phyloP scores from a whole-genome alignment of 2,113 vertebrate genomes.

The Cranoglanis bouderius region DNA sequence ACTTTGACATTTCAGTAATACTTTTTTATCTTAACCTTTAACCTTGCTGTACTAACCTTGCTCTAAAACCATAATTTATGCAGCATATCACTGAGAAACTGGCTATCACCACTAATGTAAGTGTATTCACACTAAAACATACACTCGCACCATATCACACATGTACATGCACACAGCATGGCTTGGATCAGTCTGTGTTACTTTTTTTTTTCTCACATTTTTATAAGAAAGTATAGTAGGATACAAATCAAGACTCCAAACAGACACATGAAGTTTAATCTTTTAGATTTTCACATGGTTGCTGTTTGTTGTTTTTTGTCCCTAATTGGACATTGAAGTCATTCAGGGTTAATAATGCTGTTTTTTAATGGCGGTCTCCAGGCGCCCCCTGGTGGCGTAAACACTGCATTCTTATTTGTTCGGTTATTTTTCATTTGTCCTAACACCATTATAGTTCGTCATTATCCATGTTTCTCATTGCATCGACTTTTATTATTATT shows the following conservation, averaged over 20 bases:
- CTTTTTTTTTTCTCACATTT: neutral
- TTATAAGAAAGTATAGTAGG: neutral
- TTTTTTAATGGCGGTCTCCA: slow-evolving; percentile 3
- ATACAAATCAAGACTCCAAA: neutral
- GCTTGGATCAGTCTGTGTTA: neutral
- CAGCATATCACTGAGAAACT: slow-evolving; percentile 77
- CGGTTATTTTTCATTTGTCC: neutral
- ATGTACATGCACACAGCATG: neutral
- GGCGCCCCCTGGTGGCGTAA: slow-evolving; percentile 60
- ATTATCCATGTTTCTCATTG: neutral
- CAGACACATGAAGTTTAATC: neutral
- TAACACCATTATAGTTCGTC: neutral
- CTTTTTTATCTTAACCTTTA: neutral
- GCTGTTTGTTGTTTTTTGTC: too few relatives aligned
- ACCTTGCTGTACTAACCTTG: slow-evolving; percentile 36
- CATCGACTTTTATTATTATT: neutral
- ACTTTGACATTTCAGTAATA: neutral
- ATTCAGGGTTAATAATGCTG: too few relatives aligned
- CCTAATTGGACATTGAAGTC: neutral
- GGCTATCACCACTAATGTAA: slow-evolving; percentile 75
- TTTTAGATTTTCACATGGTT: neutral
- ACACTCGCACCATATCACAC: neutral
- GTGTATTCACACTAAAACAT: slow-evolving; percentile 49
- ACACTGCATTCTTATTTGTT: neutral
- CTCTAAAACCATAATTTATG: slow-evolving; percentile 56